A percentile compares a stretch with the other conserved stretches of the same genome.
phyloP scores from a whole-genome alignment of 2,797 vertebrate genomes.

The Gorsachius magnificus region DNA sequence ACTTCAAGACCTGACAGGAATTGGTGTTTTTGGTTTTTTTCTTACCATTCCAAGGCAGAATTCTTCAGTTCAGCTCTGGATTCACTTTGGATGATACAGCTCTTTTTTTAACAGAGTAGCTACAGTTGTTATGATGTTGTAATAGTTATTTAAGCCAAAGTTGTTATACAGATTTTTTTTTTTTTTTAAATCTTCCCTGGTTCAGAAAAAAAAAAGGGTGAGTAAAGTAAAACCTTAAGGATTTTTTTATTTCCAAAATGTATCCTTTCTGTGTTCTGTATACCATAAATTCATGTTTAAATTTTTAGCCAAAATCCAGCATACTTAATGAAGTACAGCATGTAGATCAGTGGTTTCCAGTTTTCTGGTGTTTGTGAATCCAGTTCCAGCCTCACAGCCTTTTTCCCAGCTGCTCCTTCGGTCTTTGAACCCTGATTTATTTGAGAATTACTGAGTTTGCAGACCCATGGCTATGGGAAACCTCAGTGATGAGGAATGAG shows the following conservation, averaged over 20 bases:
- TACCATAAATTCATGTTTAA: not conserved
- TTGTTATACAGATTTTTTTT: not conserved
- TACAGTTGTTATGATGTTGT: not conserved
- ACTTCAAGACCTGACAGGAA: not conserved
- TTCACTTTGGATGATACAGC: not conserved
- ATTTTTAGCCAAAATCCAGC: not conserved
- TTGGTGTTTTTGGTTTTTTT: not conserved
- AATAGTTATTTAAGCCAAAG: not conserved
- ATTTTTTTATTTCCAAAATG: not conserved
- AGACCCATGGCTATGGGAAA: not conserved
- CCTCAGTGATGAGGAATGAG: constrained; percentile 1
- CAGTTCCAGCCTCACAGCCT: not conserved
- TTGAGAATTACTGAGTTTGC: not conserved
- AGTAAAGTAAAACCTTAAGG: not conserved
- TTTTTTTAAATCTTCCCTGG: not conserved
- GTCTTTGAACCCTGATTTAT: not conserved
- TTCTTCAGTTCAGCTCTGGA: not conserved
- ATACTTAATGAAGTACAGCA: not conserved
- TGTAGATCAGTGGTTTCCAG: not conserved
- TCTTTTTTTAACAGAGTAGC: not conserved
- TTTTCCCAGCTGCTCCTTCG: not conserved
- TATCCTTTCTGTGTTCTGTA: not conserved
- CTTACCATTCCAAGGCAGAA: not conserved
- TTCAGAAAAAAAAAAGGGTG: not conserved
- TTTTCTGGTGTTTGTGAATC: not conserved